Evolutionary conservation across 2,888 invertebrate genomes (phyloP).

Genomic region (Norana najaformis): DNA sequence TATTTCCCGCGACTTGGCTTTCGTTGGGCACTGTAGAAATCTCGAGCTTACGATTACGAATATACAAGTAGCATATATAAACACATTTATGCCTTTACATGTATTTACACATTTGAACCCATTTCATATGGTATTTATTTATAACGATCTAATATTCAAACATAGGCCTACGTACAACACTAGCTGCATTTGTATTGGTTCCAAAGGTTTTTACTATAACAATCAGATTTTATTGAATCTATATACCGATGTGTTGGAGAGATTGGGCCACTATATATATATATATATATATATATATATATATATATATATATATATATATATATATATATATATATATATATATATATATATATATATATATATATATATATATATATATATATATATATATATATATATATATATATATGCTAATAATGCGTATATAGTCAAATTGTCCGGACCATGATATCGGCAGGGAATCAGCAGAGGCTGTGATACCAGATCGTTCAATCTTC

Average conservation of each 20-base stretch:
- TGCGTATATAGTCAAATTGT: neutral
- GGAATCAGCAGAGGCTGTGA: neutral
- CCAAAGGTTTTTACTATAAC: no score
- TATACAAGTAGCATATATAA: no score
- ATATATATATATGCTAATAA: neutral
- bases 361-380: neutral
- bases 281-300: constrained; percentile 9
- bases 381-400: neutral
- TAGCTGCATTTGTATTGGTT: no score
- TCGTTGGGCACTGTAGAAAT: no score
- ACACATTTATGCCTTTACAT: no score
- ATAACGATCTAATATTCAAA: no score
- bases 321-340: neutral
- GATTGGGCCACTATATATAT: neutral
- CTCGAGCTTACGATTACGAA: no score
- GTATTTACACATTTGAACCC: no score
- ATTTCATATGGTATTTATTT: no score
- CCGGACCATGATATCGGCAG: neutral
- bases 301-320: neutral
- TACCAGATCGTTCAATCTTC: neutral
- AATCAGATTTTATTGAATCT: no score
- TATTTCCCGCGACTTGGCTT: no score
- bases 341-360: neutral
- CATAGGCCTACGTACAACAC: no score
- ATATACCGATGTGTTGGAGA: neutral